Base-by-base conservation (phyloP, 23 tunicate species). In the Corella eumyota region DNA sequence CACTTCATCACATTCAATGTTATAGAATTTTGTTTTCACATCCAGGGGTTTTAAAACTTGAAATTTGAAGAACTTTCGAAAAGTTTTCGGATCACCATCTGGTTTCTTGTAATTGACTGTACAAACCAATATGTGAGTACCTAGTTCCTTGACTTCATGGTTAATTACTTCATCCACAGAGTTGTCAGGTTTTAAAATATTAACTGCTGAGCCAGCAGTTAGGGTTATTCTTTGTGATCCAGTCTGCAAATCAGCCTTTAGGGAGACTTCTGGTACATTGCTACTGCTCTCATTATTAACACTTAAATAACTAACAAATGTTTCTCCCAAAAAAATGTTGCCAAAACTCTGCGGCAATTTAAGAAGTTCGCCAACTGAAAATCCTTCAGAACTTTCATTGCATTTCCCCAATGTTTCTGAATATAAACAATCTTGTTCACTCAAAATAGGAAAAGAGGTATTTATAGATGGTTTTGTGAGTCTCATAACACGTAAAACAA, bases 121-220 rank as follows among this genome's bases (percentile, higher is more conserved):
- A 63, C 94, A 84, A 13, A 84, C 94, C 48, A 84, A 67, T 60
- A 77, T 79, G 49, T 58, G 57, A 45, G 81, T 78, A 23, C 96
- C 96, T 33, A 88, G 77, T 62, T 88, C 96, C 50, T 88, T 88
- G 4, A 88, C 96, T 79, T 88, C 96, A 62, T 88, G 96, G 34
- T 49, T 69, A 30, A 88, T 79, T 0, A 88, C 83, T 56, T 78
- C 83, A 68, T 88, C 96, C 24, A 73, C 28, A 37, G 96, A 83
- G 49, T 55, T 49, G 15, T 54, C 88, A 30, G 78, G 68, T 2
- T 58, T 29, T 19, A 85, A 52, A 50, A 11, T 47, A 0, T 72
- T 49, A 1, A 54, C 45, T 15, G 66, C 56, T 3, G 62, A 56
- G 5, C 67, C 53, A 32, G 70, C 67, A n/a, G 74, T 56, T 0